Evolutionary conservation across 2,888 invertebrate genomes (phyloP).

Genomic region (Acheta domesticus): DNA sequence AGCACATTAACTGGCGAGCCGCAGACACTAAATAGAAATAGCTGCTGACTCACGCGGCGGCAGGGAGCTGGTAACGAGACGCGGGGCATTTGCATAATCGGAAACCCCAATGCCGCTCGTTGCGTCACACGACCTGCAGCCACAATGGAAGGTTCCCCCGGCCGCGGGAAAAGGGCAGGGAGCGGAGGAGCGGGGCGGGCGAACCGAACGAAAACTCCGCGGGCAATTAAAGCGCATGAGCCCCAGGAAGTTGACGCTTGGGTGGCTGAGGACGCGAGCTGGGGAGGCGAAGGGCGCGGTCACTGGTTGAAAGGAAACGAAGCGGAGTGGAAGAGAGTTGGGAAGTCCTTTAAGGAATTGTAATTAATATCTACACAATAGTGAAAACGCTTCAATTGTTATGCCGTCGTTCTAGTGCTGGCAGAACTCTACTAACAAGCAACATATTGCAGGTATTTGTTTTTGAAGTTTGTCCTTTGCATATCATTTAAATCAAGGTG

Average conservation of each 20-base stretch:
- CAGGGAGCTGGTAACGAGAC: not conserved
- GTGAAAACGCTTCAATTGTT: too few species aligned
- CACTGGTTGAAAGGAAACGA: too few species aligned
- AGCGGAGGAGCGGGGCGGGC: too few species aligned
- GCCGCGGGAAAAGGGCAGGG: too few species aligned
- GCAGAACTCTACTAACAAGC: too few species aligned
- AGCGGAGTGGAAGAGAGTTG: too few species aligned
- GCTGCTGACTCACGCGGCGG: not conserved
- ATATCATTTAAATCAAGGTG: too few species aligned
- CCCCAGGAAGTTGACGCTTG: not conserved
- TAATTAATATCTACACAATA: too few species aligned
- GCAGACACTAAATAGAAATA: constrained; percentile 18
- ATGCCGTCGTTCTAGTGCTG: too few species aligned
- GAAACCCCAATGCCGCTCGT: constrained; percentile 4
- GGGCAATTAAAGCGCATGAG: not conserved
- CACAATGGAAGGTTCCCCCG: not conserved
- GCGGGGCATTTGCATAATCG: not conserved
- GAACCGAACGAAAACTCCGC: not conserved
- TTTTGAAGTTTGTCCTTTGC: too few species aligned
- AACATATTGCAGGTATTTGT: too few species aligned
- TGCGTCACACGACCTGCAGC: not conserved
- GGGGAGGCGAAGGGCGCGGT: not conserved
- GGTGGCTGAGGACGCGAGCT: not conserved
- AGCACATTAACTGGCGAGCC: not conserved
- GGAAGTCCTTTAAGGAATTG: too few species aligned